phyloP scores from a whole-genome alignment of 2,888 invertebrate species.

The Tiliacea aurago region DNA sequence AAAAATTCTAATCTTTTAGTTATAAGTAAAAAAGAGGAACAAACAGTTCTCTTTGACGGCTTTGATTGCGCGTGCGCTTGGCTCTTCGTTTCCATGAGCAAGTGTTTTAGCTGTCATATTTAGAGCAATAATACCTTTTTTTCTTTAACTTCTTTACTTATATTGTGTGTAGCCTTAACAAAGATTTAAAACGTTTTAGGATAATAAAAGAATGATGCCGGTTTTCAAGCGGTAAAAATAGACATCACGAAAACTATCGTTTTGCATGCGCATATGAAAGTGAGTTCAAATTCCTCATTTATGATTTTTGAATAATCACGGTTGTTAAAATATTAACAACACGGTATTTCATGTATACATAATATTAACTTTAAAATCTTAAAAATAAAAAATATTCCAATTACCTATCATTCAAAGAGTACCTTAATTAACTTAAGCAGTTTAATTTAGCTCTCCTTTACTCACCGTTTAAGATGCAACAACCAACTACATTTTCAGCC shows the following conservation, averaged over 20 bases:
- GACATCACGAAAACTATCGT: slow-evolving; percentile 29
- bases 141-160: slow-evolving; percentile 19
- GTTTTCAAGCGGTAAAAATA: slow-evolving; percentile 13
- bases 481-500: slow-evolving; percentile 1
- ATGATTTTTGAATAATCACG: slow-evolving; percentile 4
- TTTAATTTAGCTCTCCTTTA: neutral
- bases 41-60: slow-evolving; percentile 6
- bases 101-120: slow-evolving; percentile 31
- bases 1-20: slow-evolving; percentile 3
- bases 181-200: slow-evolving; percentile 15
- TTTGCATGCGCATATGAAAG: slow-evolving; percentile 29
- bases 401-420: neutral
- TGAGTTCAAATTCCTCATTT: slow-evolving; percentile 14
- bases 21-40: slow-evolving; percentile 1
- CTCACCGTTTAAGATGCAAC: slow-evolving; percentile 19
- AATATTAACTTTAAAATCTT: neutral
- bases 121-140: slow-evolving; percentile 18
- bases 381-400: neutral
- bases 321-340: neutral
- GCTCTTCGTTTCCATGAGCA: slow-evolving; percentile 1
- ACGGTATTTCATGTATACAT: neutral
- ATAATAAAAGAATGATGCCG: slow-evolving; percentile 6
- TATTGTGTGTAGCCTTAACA: slow-evolving; percentile 17
- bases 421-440: neutral
- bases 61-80: slow-evolving; percentile 37